Evolutionary conservation across 92 coral and sea anemone species (phyloP), one percentile per base, ranked within the genome.

Genomic region (Pocillopora grandis): DNA sequence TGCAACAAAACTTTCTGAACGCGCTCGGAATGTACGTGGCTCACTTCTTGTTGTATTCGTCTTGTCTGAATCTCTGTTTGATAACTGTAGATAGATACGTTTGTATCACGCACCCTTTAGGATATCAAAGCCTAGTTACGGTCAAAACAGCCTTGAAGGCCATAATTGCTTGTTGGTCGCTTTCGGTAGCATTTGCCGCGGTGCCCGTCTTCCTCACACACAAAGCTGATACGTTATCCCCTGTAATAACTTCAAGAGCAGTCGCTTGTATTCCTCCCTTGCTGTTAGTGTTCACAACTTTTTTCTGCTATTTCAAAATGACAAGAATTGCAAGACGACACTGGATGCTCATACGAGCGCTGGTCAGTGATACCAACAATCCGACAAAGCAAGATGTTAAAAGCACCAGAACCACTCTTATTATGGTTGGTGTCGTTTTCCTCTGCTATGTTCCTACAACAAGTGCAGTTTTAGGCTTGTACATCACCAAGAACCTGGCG

Each of bases 71-170:
- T n/a, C 56, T 75, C 63, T 75, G 78, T 15, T 14, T 75, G 35
- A 75, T 75, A 75, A 75, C 64, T 12, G 10, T 75, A 13, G 78
- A 75, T 20, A 52, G 78, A 42, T 55, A 75, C 78, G 52, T 75
- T 23, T 75, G 78, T 5, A 75, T 75, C 78, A 36, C 62, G 4
- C 17, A 55, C 9, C 16, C 62, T 56, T 36, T 75, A 12, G 35
- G 62, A 56, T 75, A 75, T 57, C 37, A 19, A 21, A 58, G 10
- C 42, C 19, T 75, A 1, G 78, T 75, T 23, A 75, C 78, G 14
- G 63, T 55, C 1, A 18, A 21, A 13, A 57, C 42, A 75, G 62
- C 52, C 37, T 1, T 75, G 9, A 20, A 9, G 27, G 78, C 64
- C 36, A 75, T 75, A 14, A 5, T 6, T 37, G 37, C 64, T 56